Base-by-base conservation (phyloP, 2,888 invertebrate genomes). In the Drosophila recens region DNA sequence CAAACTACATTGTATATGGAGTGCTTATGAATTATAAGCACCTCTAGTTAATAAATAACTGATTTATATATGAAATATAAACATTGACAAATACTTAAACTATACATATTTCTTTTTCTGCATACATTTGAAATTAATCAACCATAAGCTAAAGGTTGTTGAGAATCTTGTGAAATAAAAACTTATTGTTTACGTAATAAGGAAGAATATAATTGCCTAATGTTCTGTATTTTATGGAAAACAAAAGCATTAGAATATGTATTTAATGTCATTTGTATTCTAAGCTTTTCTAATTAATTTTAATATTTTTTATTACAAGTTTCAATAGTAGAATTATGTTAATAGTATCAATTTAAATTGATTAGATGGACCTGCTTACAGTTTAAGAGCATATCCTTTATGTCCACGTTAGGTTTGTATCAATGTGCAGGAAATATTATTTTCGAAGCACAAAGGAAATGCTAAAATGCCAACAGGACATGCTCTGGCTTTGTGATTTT, bases 1-100 rank as follows among this genome's bases (percentile, higher is more conserved):
- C 59, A 36, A 62, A 51, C 23, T 30, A 67, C 30, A 38, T 63
- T 54, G 30, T 43, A 20, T 45, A 66, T 68, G 33, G 62, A 67
- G 57, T 43, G 54, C 53, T 54, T 67, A 54, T 68, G 36, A 38
- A 71, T 61, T 61, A 57, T 38, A 43, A 56, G 62, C 43, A 64
- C 53, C 71, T 59, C 67, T 58, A 68, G 49, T 54, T 48, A 80
- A 79, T 72, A 82, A 80, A 82, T 42, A 56, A 53, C 48, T 66
- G 42, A 57, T 62, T 69, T 66, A 64, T 54, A 43, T 62, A 62
- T 43, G 20, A 49, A 59, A 53, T 38, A 54, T 13, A 45, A 30
- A 54, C 15, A 9, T 46, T 20, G 27, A 36, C 30, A 46, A 17
- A 42, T 6, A 33, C 23, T 17, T 15, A 17, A 17, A 3, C 17